Percentiles rank a stretch among this genome's conserved stretches.
These are phyloP conservation scores for Sminthopsis crassicaudata DNA, from an alignment of 2,113 vertebrate genomes.

Conservation along the genomic window DNA sequence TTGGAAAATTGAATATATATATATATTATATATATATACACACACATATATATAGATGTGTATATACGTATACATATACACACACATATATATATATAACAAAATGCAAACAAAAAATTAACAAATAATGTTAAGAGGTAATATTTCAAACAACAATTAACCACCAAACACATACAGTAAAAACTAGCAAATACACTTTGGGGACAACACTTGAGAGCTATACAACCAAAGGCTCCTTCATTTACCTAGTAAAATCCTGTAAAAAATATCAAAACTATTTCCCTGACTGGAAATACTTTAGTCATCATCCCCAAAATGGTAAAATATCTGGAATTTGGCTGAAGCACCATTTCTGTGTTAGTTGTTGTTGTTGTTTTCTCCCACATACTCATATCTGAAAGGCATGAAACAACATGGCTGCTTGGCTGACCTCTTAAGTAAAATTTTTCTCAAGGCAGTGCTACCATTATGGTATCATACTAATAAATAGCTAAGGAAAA, in stretches of 20 bases:
- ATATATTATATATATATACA: neutral
- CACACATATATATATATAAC: slow-evolving; percentile 76
- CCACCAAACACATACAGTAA: slow-evolving; percentile 81
- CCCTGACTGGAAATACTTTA: slow-evolving; percentile 81
- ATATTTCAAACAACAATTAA: slow-evolving; percentile 87
- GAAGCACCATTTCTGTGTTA: slow-evolving; percentile 83
- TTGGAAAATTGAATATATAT: slow-evolving; percentile 84
- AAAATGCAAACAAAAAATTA: slow-evolving; percentile 82
- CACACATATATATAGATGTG: slow-evolving; percentile 50
- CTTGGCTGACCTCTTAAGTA: slow-evolving; percentile 64
- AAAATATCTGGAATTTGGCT: slow-evolving; percentile 81
- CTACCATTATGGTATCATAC: slow-evolving; percentile 73
- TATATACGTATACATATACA: slow-evolving; percentile 78
- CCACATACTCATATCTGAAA: slow-evolving; percentile 67
- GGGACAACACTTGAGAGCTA: slow-evolving; percentile 83
- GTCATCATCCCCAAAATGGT: slow-evolving; percentile 79
- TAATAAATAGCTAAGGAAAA: slow-evolving; percentile 78
- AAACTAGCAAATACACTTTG: slow-evolving; percentile 86
- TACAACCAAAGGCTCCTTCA: slow-evolving; percentile 85
- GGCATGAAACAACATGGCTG: slow-evolving; percentile 72
- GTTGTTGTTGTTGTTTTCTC: slow-evolving; percentile 44
- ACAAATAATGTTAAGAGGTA: slow-evolving; percentile 87
- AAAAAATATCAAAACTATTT: slow-evolving; percentile 83
- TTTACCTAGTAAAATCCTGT: slow-evolving; percentile 82
- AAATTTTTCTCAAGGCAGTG: slow-evolving; percentile 69